Base-by-base conservation (phyloP, 2,113 vertebrate genomes). In the Trochalopteron elliotii region DNA sequence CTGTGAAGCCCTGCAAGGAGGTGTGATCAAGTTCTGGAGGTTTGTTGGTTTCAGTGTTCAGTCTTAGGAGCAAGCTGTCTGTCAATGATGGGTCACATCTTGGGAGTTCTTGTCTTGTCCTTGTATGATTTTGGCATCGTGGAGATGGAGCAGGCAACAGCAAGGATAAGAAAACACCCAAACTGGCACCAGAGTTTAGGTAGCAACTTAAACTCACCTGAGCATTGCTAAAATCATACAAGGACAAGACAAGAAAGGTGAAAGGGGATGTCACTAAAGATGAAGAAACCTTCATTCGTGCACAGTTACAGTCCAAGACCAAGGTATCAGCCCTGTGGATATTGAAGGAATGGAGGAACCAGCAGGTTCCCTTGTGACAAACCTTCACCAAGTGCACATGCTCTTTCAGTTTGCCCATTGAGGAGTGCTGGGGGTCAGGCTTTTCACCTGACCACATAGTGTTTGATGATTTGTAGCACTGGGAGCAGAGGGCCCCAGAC, bases 21-120 rank as follows among this genome's bases (percentile, higher is more conserved):
- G 6, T 9, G 2, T 31, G 37, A 74, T 39, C 9, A 67, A 28
- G 24, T 2, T 6, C 33, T 76, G 79, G 12, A 76, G 5, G 23
- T 2, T 1, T 53, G 10, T 31, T 60, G 19, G 20, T 61, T 91
- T 91, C 37, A 18, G 20, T 57, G 13, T 31, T 69, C 22, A n/a
- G 22, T 52, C 49, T 35, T 30, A 40, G 37, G 27, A 71, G 30
- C 35, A 35, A 83, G 11, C 3, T 52, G 4, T n/a, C 50, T 50
- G 28, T 67, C 9, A 14, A 3, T 70, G 39, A n/a, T 2, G 7
- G 21, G 24, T 52, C 0, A 0, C 22, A 24, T 35, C 37, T 39
- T 39, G 37, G 39, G 24, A 27, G 14, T 47, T 63, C 44, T 79
- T 68, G 49, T 39, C 21, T 30, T 67, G 70, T 42, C 12, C 11